Evolutionary conservation across 2,113 vertebrate genomes (phyloP), one percentile per base, ranked within the genome.

Genomic region (Salvelinus sp.): DNA sequence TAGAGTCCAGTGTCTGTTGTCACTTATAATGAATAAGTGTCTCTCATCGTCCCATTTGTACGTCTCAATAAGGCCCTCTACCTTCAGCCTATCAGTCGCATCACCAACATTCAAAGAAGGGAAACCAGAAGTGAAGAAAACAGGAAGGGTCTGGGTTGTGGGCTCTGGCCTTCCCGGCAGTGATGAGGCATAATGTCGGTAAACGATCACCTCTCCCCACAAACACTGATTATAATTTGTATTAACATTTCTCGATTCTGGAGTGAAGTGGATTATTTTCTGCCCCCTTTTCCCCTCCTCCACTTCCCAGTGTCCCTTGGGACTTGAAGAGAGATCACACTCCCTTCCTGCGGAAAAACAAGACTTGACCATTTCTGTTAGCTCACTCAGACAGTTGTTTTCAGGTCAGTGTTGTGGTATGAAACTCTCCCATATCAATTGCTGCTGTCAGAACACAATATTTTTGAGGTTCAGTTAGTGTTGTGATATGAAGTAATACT

Each of bases 11-110:
- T 33, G 30, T 33, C 30, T 33, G 30, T 33, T 92, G 91, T 92
- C 90, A 91, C 80, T 84, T 82, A 82, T 88, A 89, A 92, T 92
- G 89, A 89, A 93, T 91, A 80, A 87, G 83, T n/a, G 10, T 80
- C 85, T 76, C 86, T 76, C 81, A 72, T 78, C 80, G 58, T 87
- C 82, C 82, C 80, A 84, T 88, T 90, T 93, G 91, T 60, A 64
- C 79, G 2, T 80, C 85, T 78, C 69, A 91, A 93, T 93, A 92
- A 93, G 89, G 74, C 76, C 75, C 66, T 81, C 82, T 76, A 75
- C 89, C 79, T 80, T 80, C 73, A 27, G 79, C 72, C 3, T 89
- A 93, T 92, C 91, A 76, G 79, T 82, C 82, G 76, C 82, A 1
- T 33, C 33, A 91, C 91, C 90, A 62, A 76, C 62, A 66, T 79